Evolutionary conservation across 2,113 vertebrate genomes (phyloP), one percentile per base, ranked within the genome.

Genomic region (Chamaea fasciata): DNA sequence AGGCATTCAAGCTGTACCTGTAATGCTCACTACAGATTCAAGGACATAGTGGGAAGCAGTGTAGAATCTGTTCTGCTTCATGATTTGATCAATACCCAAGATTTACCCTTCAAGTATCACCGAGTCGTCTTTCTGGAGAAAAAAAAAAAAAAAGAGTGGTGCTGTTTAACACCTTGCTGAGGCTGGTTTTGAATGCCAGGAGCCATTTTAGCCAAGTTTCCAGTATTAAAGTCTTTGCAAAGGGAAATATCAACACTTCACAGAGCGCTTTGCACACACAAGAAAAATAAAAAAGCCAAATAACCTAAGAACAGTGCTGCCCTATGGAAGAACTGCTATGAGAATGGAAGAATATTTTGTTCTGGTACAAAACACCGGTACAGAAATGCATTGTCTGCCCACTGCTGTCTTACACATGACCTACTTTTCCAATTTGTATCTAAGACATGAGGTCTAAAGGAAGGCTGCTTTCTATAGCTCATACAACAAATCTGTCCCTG

Each of bases 91-190:
- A 73, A 41, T 53, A 35, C 18, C 33, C 27, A 73, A 60, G 26
- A 9, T 17, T 33, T 21, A 44, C 16, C 41, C 18, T 84, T 88
- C 52, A 59, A 62, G 4, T 75, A 63, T 23, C 65, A 67, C 27
- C 0, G 11, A 63, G 13, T 2, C 0, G 0, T 63, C 57, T 63
- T 75, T 46, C 64, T 62, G 11, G 27, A 41, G 13, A 1, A 21
- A 44, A 41, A 41, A 41, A 74, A n/a, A 55, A 53, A 30, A 37
- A 33, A 35, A 21, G 4, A 50, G 12, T 15, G 15, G 22, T 41
- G 39, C 0, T 80, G 57, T 86, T 63, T 28, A 76, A 50, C 11
- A 85, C 42, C 42, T 92, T 50, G 50, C 17, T 46, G 22, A 50
- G n/a, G 39, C 31, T 75, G 10, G 33, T 49, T 83, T 83, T 55